Evolutionary conservation across 2,797 vertebrate species (phyloP).

Genomic region (Peromyscus nudipes): DNA sequence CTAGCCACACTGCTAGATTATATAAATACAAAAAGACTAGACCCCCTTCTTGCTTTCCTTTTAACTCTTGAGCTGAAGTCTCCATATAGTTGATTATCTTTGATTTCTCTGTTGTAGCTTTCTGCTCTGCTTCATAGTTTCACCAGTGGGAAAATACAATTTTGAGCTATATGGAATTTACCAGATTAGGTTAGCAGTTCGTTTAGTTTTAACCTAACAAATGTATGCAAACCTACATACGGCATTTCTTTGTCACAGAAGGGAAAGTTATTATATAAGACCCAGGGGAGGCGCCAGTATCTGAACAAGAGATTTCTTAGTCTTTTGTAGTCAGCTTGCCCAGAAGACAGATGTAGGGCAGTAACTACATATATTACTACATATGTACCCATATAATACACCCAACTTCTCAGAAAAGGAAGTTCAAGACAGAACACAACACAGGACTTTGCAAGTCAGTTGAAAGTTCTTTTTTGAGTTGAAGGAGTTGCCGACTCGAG

Average conservation of each 20-base stretch:
- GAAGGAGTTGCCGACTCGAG: conserved; percentile 51
- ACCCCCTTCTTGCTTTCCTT: neutral
- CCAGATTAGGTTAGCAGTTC: conserved; percentile 45
- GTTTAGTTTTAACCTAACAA: conserved; percentile 48
- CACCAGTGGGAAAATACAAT: neutral
- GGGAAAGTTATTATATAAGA: neutral
- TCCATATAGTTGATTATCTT: neutral
- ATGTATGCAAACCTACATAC: conserved; percentile 16
- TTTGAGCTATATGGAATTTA: neutral
- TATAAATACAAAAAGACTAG: neutral
- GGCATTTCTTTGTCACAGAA: conserved; percentile 20
- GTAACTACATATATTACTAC: too few relatives aligned
- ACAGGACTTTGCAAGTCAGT: conserved; percentile 57
- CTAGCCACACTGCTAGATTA: neutral
- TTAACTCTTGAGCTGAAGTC: neutral
- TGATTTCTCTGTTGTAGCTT: conserved; percentile 27
- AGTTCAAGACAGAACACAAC: conserved; percentile 56
- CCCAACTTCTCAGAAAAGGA: conserved; percentile 79
- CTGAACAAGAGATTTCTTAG: conserved; percentile 52
- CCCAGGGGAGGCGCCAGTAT: neutral
- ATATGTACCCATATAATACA: conserved; percentile 4
- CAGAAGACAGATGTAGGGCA: conserved; percentile 52
- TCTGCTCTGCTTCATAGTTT: neutral
- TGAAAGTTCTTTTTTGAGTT: conserved; percentile 55
- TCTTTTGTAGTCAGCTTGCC: conserved; percentile 27